Base-by-base conservation (phyloP, 1,140 invertebrate species). In the Meteorus sp. region DNA sequence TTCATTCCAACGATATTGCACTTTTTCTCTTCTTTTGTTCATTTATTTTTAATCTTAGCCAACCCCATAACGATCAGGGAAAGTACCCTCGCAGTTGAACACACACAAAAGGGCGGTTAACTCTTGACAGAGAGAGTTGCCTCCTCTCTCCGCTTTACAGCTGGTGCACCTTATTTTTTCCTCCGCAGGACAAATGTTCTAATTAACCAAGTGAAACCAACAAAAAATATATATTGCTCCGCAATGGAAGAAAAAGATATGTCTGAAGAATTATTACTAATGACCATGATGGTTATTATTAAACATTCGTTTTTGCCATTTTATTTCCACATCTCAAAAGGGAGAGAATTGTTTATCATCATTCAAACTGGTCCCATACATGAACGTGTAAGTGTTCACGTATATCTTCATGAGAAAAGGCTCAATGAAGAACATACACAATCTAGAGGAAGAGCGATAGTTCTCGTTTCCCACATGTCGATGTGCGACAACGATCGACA, bases 381-480 rank as follows among this genome's bases (percentile, higher is more conserved):
- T 9, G 9, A 29, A 29, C 4, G 27, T 29, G 9, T 4, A 5
- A 5, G 9, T 41, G 6, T 41, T 41, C 37, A 25, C 15, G 43
- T 45, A 45, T 45, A 11, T 23, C 44, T 23, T 23, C 13, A 20
- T 47, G 22, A 47, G 31, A n/a, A 33, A 33, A 7, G 17, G n/a
- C 35, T n/a, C 11, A 39, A n/a, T n/a, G 11, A 33, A 33, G 11
- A 33, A 33, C 6, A 33, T 11, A 7, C 11, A 7, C 11, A 33
- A 33, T 33, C n/a, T n/a, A n/a, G n/a, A n/a, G n/a, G 19, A 41
- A 17, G 9, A 47, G 29, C 29, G 25, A 51, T 35, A 27, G 39
- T 29, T 45, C 8, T 43, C n/a, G 27, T 50, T 50, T 17, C n/a
- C 23, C 47, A 31, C 23, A 27, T 50, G 47, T 43, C 17, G 57